A percentile compares a stretch with the other conserved stretches of the same genome.
These are phyloP conservation scores for Luperina testacea DNA, from an alignment of 2,888 invertebrate species.

Conservation along the genomic window DNA sequence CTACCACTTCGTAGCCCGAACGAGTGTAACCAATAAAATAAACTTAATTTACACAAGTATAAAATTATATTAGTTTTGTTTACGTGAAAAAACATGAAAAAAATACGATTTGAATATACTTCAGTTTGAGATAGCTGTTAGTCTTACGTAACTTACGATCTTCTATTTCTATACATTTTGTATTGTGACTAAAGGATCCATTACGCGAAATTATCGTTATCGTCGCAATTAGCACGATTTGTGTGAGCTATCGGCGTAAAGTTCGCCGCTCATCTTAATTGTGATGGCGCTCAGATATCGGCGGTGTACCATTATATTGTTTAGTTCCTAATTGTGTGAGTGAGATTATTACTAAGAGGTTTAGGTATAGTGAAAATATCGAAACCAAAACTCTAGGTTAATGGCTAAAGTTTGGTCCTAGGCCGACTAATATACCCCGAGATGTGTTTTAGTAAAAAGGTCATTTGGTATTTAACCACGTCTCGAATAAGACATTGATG, in stretches of 20 bases:
- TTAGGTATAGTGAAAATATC: no score
- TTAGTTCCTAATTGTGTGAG: constrained; percentile 1
- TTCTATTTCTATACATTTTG: background rate
- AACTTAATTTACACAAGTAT: background rate
- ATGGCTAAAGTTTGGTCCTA: no score
- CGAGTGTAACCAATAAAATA: no score
- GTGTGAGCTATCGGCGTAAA: constrained; percentile 22
- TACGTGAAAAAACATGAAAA: no score
- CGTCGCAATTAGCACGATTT: constrained; percentile 43
- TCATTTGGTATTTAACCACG: background rate
- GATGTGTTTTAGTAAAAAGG: background rate
- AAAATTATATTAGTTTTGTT: no score
- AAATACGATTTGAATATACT: background rate
- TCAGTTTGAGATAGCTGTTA: background rate
- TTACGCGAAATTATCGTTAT: constrained; percentile 45
- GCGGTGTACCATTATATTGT: background rate
- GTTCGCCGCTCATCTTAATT: constrained; percentile 29
- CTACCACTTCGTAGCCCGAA: no score
- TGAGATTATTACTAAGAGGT: background rate
- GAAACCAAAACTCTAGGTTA: no score
- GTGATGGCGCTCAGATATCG: constrained; percentile 33
- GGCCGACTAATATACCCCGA: no score
- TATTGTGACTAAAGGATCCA: constrained; percentile 9
- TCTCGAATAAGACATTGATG: background rate
- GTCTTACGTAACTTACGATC: no score